A percentile compares a stretch with the other conserved stretches of the same genome.
phyloP scores from a whole-genome alignment of 2,113 vertebrate species.

The Leptodactylus fuscus region DNA sequence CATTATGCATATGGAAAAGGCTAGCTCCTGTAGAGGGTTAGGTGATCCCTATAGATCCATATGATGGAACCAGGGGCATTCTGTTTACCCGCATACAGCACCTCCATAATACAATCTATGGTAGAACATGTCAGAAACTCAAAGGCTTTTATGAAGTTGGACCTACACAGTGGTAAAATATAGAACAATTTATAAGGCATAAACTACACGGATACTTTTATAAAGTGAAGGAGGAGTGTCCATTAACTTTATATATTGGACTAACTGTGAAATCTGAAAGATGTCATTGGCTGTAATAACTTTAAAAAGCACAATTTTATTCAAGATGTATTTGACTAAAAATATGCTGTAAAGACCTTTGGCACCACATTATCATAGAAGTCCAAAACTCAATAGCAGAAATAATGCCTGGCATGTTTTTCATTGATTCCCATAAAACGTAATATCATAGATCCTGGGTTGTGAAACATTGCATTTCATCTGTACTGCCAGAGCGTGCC shows the following conservation, averaged over 20 bases:
- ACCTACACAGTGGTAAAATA: neutral
- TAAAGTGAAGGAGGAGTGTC: too few species aligned
- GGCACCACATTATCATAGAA: neutral
- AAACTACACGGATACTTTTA: neutral
- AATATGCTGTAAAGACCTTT: neutral
- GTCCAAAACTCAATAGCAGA: neutral
- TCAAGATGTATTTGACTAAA: neutral
- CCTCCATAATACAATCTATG: too few species aligned
- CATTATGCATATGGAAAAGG: neutral
- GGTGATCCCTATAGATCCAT: neutral
- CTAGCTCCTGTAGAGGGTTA: too few species aligned
- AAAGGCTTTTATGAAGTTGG: neutral
- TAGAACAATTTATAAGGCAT: neutral
- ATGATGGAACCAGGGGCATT: neutral
- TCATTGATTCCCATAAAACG: constrained; percentile 25
- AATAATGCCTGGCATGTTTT: constrained; percentile 10
- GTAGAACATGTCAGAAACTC: too few species aligned
- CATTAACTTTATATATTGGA: neutral
- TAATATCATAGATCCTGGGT: constrained; percentile 14
- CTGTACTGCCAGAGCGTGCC: neutral
- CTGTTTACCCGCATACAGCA: neutral
- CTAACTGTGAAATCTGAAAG: too few species aligned
- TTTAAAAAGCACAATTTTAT: too few species aligned
- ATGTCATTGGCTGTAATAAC: neutral
- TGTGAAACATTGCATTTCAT: constrained; percentile 4